phyloP scores from a whole-genome alignment of 1,140 invertebrate genomes.

The Penaeus indicus region DNA sequence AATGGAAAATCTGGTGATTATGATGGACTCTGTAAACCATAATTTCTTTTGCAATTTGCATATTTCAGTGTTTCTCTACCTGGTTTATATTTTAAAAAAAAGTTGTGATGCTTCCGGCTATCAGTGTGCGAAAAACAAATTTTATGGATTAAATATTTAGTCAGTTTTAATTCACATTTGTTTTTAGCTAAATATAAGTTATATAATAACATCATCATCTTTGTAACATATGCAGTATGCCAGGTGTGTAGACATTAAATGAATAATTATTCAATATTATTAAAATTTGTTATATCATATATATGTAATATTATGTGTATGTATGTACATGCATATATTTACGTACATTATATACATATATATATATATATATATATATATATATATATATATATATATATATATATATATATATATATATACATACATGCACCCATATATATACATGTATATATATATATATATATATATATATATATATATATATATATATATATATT shows the following conservation, averaged over 20 bases:
- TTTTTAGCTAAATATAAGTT: too few species aligned
- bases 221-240: not conserved
- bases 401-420: constrained; percentile 2
- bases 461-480: not conserved
- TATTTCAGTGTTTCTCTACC: not conserved
- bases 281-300: not conserved
- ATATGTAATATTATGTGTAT: not conserved
- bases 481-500: not conserved
- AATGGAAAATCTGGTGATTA: not conserved
- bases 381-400: constrained; percentile 23
- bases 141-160: too few species aligned
- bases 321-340: not conserved
- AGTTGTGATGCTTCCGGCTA: too few species aligned
- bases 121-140: too few species aligned
- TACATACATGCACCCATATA: not conserved
- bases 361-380: constrained; percentile 20
- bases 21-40: not conserved
- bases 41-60: not conserved
- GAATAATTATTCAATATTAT: not conserved
- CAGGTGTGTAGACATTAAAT: not conserved
- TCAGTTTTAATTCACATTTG: too few species aligned
- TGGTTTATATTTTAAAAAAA: not conserved
- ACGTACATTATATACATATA: not conserved
- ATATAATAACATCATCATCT: too few species aligned
- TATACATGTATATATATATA: too few species aligned